Evolutionary conservation across 2,113 vertebrate species (phyloP), one percentile per base, ranked within the genome.

Genomic region (Salminus brasiliensis): DNA sequence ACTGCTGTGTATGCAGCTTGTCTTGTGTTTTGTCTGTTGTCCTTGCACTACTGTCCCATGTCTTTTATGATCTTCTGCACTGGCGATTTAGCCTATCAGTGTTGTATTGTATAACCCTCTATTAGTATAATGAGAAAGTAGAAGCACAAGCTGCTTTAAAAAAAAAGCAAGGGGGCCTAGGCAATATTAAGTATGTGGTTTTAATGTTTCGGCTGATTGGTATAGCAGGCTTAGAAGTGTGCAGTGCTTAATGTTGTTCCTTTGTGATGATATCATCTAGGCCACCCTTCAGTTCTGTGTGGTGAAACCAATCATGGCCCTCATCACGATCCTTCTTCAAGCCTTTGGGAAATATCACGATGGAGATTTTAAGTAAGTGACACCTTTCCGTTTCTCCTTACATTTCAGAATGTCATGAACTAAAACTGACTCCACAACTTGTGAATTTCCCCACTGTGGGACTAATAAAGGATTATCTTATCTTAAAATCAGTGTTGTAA

Each of bases 221-320:
- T 52, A 4, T 23, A 1, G 29, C 13, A 8, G 21, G 18, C n/a
- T 25, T 3, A 23, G 15, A 7, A 15, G 52, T 7, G 10, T 39
- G 23, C 18, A 66, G 34, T 66, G n/a, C 29, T 25, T n/a, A 0
- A 70, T 74, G 8, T 39, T 34, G n/a, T 63, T 71, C 27, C 6
- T 5, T 81, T 78, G 49, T 67, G 36, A 39, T 83, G 76, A 66
- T 85, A 32, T 85, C 77, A 82, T 85, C 81, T 88, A 99, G 97
- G 97, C 97, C 16, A 98, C 97, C 0, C 94, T 99, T 83, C 98
- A 99, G 93, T 98, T 98, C 93, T 99, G 98, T 77, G 93, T 98
- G 0, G 94, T 98, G 90, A 99, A 99, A 85, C 97, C 97, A 53
- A 89, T 96, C 89, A 98, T 98, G 97, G 95, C 97, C 0, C 79